Base-by-base conservation (phyloP, 2,888 invertebrate species). In the Cataglyphis altisquamis region DNA sequence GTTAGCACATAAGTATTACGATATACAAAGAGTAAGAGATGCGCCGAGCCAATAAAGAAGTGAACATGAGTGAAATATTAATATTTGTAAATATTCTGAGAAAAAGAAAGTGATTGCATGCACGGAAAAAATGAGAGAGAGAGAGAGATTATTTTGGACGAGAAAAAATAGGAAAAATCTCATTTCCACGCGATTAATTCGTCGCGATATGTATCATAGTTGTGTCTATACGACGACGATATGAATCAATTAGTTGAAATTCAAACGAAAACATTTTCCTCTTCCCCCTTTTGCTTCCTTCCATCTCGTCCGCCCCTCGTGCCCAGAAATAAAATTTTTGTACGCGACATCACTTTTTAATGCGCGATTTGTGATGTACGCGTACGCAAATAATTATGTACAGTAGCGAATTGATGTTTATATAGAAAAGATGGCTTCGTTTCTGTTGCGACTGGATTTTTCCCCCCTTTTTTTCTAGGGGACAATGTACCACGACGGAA, bases 1-100 rank as follows among this genome's bases (percentile, higher is more conserved):
- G 82, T 73, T 90, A 90, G 85, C 66, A 66, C 64, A 80, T 92
- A 90, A 91, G 87, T 84, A 90, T 90, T 92, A 90, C 78, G 67
- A 82, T 18, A 63, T 68, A 75, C 4, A n/a, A 52, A 57, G 39
- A 21, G 41, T 18, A 29, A 36, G 25, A 72, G 25, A 25, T 12
- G 36, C 45, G 48, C 45, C 70, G 45, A 62, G 57, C 45, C n/a
- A 64, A 41, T 4, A 15, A 45, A 62, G n/a, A 62, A 9, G 21
- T 25, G 55, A 82, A 48, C 29, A 10, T 6, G 41, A 29, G 21
- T 60, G 78, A 57, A 36, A 75, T 77, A 25, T 25, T 25, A 25
- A 25, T 25, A 77, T 73, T 52, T 82, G 77, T 82, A 82, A 74
- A 82, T 82, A 82, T 74, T 77, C 25, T 36, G 82, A 21, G 66